These are phyloP conservation scores for Drosophila rufa DNA, from an alignment of 1,140 invertebrate genomes.

Conservation along the genomic window DNA sequence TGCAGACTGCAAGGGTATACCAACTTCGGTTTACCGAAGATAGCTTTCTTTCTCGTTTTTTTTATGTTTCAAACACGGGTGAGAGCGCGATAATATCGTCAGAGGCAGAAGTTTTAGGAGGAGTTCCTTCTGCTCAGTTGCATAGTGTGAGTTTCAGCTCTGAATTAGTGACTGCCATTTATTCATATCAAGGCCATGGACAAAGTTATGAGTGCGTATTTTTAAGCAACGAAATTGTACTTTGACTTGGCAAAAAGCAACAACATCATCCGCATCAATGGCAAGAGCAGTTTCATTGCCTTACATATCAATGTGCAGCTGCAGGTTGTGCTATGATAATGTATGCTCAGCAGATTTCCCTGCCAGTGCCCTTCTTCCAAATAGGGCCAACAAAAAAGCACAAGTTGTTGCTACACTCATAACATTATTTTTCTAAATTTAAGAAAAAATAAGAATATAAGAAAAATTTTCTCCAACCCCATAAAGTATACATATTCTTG, in stretches of 20 bases:
- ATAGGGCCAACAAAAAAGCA: not conserved
- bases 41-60: no score
- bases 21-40: no score
- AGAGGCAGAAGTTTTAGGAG: no score
- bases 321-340: not conserved
- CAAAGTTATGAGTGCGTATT: slow-evolving; percentile 69
- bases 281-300: not conserved
- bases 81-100: no score
- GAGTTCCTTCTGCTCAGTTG: slow-evolving; percentile 18
- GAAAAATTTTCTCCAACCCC: no score
- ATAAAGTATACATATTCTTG: no score
- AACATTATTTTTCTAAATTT: no score
- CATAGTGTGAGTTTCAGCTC: slow-evolving; percentile 16
- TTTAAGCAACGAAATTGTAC: slow-evolving; percentile 58
- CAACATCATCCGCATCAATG: not conserved
- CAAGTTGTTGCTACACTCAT: not conserved
- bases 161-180: slow-evolving; percentile 67
- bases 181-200: slow-evolving; percentile 65
- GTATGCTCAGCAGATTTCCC: slow-evolving; percentile 1
- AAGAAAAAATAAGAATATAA: no score
- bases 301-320: not conserved
- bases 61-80: no score
- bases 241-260: slow-evolving; percentile 26
- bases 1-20: no score
- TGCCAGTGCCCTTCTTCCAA: not conserved